Conservation (phyloP, 1,140 invertebrate species). For the Drosophila nannoptera region DNA sequence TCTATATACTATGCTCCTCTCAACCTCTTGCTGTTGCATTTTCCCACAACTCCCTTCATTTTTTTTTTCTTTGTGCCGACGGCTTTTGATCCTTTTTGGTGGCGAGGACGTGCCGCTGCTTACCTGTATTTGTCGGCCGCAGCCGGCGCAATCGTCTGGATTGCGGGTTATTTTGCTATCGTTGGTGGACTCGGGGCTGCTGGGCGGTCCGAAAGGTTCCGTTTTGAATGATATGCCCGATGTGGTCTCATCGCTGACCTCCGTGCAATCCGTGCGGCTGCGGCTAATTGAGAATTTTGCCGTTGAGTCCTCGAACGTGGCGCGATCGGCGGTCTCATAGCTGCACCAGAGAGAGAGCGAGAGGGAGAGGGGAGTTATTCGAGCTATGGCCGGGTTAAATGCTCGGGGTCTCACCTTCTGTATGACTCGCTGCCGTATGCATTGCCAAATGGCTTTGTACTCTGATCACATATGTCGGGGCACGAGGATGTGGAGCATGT, state of each 20-base stretch:
- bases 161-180: conserved; percentile 69
- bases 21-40: too few species aligned
- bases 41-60: not conserved
- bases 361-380: not conserved
- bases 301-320: conserved; percentile 70
- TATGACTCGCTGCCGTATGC: conserved; percentile 75
- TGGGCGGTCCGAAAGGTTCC: conserved; percentile 75
- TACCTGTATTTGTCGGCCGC: conserved; percentile 79
- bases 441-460: conserved; percentile 77
- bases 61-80: not conserved
- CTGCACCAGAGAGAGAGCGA: conserved; percentile 28
- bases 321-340: conserved; percentile 75
- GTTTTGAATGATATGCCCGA: conserved; percentile 79
- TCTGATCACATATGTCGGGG: conserved; percentile 78
- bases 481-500: conserved; percentile 77
- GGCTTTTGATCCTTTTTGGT: too few species aligned
- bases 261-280: conserved; percentile 71
- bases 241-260: conserved; percentile 72
- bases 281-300: conserved; percentile 75
- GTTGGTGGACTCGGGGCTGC: conserved; percentile 76
- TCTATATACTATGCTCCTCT: too few species aligned
- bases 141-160: conserved; percentile 78
- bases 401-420: conserved; percentile 64
- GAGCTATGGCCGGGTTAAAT: not conserved
- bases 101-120: not conserved